phyloP scores from a whole-genome alignment of 2,113 vertebrate genomes.

The Fulica atra region DNA sequence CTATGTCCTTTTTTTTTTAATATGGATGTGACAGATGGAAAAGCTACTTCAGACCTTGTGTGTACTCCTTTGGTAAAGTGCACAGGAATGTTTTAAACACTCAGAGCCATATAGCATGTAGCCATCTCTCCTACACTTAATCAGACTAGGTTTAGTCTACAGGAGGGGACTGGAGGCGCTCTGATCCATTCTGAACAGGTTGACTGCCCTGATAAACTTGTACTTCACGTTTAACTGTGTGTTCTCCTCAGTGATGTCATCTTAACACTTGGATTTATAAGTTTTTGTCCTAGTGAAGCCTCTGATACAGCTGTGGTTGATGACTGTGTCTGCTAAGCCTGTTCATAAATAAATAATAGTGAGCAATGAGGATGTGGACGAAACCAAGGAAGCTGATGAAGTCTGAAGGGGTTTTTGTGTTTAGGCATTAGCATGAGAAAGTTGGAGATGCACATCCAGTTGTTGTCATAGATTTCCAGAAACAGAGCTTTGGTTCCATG shows the following conservation, averaged over 20 bases:
- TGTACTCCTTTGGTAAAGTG: background rate
- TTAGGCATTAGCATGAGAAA: background rate
- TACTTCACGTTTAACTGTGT: background rate
- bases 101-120: background rate
- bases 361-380: background rate
- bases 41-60: background rate
- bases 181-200: background rate
- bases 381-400: background rate
- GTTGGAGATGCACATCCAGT: background rate
- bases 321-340: background rate
- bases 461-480: background rate
- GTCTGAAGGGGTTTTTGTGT: background rate
- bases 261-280: background rate
- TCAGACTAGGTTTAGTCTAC: background rate
- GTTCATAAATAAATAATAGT: background rate
- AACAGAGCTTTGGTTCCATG: background rate
- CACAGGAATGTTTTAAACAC: background rate
- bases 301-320: background rate
- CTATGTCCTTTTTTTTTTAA: background rate
- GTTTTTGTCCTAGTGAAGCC: background rate
- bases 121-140: background rate
- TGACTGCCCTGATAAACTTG: background rate
- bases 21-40: background rate
- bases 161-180: background rate
- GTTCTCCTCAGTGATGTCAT: background rate